These are phyloP conservation scores for Cistogaster globosa DNA, from an alignment of 2,888 invertebrate genomes.

Conservation along the genomic window DNA sequence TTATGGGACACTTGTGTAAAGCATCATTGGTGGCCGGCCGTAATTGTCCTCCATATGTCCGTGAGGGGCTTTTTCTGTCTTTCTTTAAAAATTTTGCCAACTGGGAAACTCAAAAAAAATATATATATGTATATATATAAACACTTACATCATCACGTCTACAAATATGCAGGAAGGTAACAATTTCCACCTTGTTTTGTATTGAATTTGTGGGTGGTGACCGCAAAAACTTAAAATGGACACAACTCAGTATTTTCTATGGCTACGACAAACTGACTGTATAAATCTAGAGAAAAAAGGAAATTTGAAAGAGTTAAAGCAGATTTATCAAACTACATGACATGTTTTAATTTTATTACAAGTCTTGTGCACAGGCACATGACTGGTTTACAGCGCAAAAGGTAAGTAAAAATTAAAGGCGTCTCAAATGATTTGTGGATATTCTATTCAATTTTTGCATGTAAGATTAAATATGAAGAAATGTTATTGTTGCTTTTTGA, in stretches of 20 bases:
- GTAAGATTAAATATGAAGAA: not conserved
- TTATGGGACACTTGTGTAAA: too few relatives aligned
- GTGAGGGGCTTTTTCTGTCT: too few relatives aligned
- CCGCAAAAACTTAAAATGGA: constrained; percentile 8
- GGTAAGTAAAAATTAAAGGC: constrained; percentile 40
- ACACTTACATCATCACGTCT: not conserved
- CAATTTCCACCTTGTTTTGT: constrained; percentile 62
- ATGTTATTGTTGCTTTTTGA: not conserved
- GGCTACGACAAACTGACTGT: constrained; percentile 5
- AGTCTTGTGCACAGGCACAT: constrained; percentile 7
- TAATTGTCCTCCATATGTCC: too few relatives aligned
- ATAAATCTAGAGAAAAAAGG: not conserved
- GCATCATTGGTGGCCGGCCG: too few relatives aligned
- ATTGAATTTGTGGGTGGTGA: constrained; percentile 18
- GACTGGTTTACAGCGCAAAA: constrained; percentile 22
- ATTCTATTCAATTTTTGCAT: constrained; percentile 24
- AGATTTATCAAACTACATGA: constrained; percentile 48
- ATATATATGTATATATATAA: too few relatives aligned
- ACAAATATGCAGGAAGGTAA: constrained; percentile 60
- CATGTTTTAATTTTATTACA: constrained; percentile 13
- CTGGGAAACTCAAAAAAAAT: not conserved
- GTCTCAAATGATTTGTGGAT: constrained; percentile 36
- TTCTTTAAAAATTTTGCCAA: too few relatives aligned
- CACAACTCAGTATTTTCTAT: not conserved
- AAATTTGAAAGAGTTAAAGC: constrained; percentile 21